Evolutionary conservation across 1,140 invertebrate genomes (phyloP).

Genomic region (Marisa cornuarietis): DNA sequence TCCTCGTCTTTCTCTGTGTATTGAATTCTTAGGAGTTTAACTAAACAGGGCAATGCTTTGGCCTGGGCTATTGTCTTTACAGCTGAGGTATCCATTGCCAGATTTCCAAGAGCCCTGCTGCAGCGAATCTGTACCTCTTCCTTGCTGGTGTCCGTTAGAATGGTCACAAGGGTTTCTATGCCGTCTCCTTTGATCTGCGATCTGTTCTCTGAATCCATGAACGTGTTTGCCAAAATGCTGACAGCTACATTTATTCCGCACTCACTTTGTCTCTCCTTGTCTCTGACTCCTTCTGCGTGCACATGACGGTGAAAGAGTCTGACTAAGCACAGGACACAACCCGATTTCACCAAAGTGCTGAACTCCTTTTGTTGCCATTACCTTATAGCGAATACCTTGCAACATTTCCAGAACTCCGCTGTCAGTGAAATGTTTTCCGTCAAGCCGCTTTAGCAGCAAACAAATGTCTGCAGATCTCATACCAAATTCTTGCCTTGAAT

Average conservation of each 20-base stretch:
- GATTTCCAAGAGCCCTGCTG: slow-evolving; percentile 14
- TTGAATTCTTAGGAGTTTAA: slow-evolving; percentile 5
- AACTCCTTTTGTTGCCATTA: slow-evolving; percentile 15
- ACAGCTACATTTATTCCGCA: slow-evolving; percentile 3
- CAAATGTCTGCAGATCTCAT: slow-evolving; percentile 7
- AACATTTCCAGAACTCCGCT: not conserved
- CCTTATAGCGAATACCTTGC: not conserved
- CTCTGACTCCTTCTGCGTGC: not conserved
- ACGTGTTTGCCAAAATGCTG: slow-evolving; percentile 14
- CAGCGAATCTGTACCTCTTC: slow-evolving; percentile 19
- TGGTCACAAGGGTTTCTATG: slow-evolving; percentile 9
- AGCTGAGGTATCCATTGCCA: slow-evolving; percentile 5
- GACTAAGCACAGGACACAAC: slow-evolving; percentile 8
- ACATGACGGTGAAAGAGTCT: slow-evolving; percentile 12
- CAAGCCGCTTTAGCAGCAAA: not conserved
- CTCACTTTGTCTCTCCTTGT: not conserved
- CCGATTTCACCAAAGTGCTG: slow-evolving; percentile 4
- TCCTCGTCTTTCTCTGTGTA: not conserved
- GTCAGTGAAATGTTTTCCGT: slow-evolving; percentile 6
- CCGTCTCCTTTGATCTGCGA: slow-evolving; percentile 15
- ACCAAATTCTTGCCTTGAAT: no score
- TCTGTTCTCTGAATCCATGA: slow-evolving; percentile 10
- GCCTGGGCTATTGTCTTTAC: not conserved
- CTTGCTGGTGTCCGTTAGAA: not conserved
- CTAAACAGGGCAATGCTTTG: not conserved